Conservation (phyloP, 2,113 vertebrate genomes). For the Monarcha castaneiventris region DNA sequence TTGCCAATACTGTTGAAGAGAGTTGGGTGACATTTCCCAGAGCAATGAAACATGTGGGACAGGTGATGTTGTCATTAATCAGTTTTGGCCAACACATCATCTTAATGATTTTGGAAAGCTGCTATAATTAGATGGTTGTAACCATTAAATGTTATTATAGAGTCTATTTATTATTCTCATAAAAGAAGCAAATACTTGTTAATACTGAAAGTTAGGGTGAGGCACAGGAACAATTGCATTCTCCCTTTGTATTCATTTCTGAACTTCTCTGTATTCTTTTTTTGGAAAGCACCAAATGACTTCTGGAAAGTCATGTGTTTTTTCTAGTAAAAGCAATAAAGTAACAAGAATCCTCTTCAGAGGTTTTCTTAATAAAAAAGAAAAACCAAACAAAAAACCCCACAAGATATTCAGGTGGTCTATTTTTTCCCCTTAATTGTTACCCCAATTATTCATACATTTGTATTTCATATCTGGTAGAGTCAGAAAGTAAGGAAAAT, state of each 20-base stretch:
- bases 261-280: background rate
- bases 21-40: background rate
- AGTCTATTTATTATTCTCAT: background rate
- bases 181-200: background rate
- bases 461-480: background rate
- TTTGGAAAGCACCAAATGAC: background rate
- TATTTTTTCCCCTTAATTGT: background rate
- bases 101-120: background rate
- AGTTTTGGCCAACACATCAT: background rate
- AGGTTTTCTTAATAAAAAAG: background rate
- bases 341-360: background rate
- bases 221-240: background rate
- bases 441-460: background rate
- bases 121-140: background rate
- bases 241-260: background rate
- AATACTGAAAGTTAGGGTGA: background rate
- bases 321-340: conserved; percentile 10
- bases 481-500: background rate
- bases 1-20: background rate
- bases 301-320: background rate
- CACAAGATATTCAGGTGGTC: background rate
- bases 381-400: fast-evolving
- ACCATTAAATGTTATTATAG: background rate
- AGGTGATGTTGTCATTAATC: background rate
- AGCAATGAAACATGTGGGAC: background rate